Base-by-base conservation (phyloP, 2,797 vertebrate genomes). In the Spinus pinus region DNA sequence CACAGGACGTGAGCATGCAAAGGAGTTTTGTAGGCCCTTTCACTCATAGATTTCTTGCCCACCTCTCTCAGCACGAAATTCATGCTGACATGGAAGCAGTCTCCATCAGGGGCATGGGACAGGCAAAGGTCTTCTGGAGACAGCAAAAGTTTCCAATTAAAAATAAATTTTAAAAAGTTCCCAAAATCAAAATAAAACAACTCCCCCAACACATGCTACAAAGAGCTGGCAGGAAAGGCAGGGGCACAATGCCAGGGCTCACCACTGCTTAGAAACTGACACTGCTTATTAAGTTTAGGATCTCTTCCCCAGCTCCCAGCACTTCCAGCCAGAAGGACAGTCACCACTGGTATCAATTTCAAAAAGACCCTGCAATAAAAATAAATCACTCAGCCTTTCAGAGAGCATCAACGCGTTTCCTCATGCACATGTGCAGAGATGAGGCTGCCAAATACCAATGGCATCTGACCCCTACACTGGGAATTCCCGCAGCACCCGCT, bases 361-460 rank as follows among this genome's bases (percentile, higher is more conserved):
- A 96, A 94, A 96, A 95, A 92, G 92, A 87, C 74, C 64, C 39
- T 71, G 90, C 79, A 95, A 95, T 91, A 94, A 94, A 95, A 97
- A 96, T 96, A 96, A 96, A 96, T 97, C 95, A 94, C 78, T 86
- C 7, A 6, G 77, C 79, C 88, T 81, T 93, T 96, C 94, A 92
- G 91, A 88, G 90, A 84, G 69, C 51, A 2, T 96, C 96, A 96
- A 67, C 21, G 5, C 30, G 0, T 62, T 90, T 93, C 93, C 80
- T 88, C 47, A 18, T 23, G 71, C 92, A 94, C 90, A 93, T 80
- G 87, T 92, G 95, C 54, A 66, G 46, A 73, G 93, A 91, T 74
- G 90, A 94, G 94, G 93, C 95, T 10, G 85, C 93, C 96, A 96
- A 96, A 95, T 91, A 92, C 82, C 83, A 96, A 56, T 0, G 3